Base-by-base conservation (phyloP, 2,888 invertebrate species). In the Cryptus armator region DNA sequence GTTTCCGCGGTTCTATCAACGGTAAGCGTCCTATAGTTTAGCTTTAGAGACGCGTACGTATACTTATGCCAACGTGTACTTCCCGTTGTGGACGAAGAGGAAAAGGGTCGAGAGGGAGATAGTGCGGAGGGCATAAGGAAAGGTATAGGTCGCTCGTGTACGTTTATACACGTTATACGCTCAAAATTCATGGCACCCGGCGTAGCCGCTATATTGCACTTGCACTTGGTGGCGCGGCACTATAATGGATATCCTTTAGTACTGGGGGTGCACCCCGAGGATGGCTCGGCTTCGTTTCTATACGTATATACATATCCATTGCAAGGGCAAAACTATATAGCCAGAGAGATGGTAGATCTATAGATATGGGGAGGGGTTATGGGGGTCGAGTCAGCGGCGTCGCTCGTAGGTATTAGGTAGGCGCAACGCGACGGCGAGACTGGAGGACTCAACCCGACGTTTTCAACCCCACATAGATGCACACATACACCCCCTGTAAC, bases 201-300 rank as follows among this genome's bases (percentile, higher is more conserved):
- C 83, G 87, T 80, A 83, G 87, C 86, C 70, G 79, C 84, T 90
- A 91, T 92, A 91, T 91, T 91, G 90, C 90, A 89, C 90, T 90
- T 90, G 90, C 89, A 90, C 90, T 90, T 90, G 90, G 88, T 88
- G 87, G 87, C 87, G 84, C 78, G 83, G 85, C 74, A 77, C 86
- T 88, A 89, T 90, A 90, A 91, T 90, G 90, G 90, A 91, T 90
- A 90, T 90, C 90, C 90, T 90, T 91, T 91, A 90, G 89, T 90
- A 89, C 88, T 44, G 62, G 19, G 51, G 76, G 84, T 64, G 76
- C 77, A 79, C 81, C 56, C 37, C 37, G 72, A 81, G 86, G 81
- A 70, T 70, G 59, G 76, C 32, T 32, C 24, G 53, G 78, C 46
- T 75, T 37, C 24, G n/a, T 43, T 64, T 43, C 64, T 43, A 2